Percentiles rank a stretch among this genome's conserved stretches.
These are phyloP conservation scores for Tridacna gigas DNA, from an alignment of 2,888 invertebrate genomes.

Conservation along the genomic window DNA sequence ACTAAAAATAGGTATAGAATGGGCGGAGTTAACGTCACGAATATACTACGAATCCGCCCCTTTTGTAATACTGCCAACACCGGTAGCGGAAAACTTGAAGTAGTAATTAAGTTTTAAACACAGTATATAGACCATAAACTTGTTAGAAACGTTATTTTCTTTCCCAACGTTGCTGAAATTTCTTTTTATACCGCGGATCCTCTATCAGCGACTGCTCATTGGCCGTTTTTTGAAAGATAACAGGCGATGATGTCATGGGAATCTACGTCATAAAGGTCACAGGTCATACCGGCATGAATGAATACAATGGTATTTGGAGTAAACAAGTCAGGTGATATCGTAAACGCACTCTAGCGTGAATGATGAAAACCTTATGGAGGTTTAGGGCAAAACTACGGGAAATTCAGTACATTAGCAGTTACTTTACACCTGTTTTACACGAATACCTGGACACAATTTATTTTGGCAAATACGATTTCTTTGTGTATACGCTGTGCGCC, in stretches of 20 bases:
- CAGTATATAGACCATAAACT: too few species aligned
- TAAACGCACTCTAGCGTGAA: constrained; percentile 44
- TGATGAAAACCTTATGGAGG: constrained; percentile 3
- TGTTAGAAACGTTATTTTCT: neutral
- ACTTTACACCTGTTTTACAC: too few species aligned
- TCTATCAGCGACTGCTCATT: neutral
- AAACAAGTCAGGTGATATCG: constrained; percentile 51
- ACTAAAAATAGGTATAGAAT: constrained; percentile 57
- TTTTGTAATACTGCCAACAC: constrained; percentile 30
- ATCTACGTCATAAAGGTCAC: constrained; percentile 57
- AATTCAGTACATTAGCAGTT: too few species aligned
- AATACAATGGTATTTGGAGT: constrained; percentile 53
- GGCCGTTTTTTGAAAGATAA: constrained; percentile 19
- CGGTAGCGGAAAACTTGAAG: neutral
- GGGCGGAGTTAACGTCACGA: constrained; percentile 30
- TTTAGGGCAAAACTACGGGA: neutral
- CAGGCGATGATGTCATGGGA: constrained; percentile 47
- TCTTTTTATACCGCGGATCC: neutral
- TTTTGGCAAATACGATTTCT: too few species aligned
- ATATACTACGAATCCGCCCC: constrained; percentile 24
- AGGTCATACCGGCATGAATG: constrained; percentile 52
- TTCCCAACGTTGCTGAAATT: neutral
- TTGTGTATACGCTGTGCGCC: too few species aligned
- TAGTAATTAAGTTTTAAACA: too few species aligned
- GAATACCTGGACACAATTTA: too few species aligned